Conservation (phyloP, 2,888 invertebrate species). For the Drosophila mayaguana region DNA sequence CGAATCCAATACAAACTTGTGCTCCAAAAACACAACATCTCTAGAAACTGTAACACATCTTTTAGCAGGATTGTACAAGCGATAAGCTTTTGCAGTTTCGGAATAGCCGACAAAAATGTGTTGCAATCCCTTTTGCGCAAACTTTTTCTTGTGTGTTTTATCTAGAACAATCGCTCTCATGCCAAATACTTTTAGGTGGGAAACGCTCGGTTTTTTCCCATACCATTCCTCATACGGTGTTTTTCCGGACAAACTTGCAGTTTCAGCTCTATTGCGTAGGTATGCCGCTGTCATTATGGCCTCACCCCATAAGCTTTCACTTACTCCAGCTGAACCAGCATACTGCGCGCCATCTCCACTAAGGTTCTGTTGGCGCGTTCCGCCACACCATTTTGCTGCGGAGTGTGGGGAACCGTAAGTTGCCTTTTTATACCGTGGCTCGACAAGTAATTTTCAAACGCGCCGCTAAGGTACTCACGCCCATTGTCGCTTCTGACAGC, state of each 20-base stretch:
- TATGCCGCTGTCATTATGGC: background rate
- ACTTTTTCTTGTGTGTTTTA: background rate
- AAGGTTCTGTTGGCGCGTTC: no score
- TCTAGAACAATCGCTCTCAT: no score
- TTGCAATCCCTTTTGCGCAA: background rate
- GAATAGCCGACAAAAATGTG: background rate
- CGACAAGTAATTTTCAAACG: no score
- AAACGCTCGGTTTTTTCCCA: background rate
- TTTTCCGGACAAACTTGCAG: background rate
- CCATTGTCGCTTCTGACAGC: no score
- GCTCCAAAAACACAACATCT: background rate
- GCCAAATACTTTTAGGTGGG: no score
- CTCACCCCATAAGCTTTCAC: background rate
- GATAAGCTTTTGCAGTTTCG: no score
- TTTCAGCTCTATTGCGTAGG: background rate
- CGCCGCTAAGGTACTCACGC: no score
- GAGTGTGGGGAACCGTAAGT: background rate
- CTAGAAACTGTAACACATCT: no score
- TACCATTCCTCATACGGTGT: background rate
- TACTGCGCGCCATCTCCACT: background rate
- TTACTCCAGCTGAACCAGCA: background rate
- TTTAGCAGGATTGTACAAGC: no score
- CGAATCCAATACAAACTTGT: background rate
- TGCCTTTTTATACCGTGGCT: slow-evolving; percentile 1
- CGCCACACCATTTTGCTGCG: background rate